These are phyloP conservation scores for Erebia aethiops DNA, from an alignment of 2,888 invertebrate species.

Conservation along the genomic window DNA sequence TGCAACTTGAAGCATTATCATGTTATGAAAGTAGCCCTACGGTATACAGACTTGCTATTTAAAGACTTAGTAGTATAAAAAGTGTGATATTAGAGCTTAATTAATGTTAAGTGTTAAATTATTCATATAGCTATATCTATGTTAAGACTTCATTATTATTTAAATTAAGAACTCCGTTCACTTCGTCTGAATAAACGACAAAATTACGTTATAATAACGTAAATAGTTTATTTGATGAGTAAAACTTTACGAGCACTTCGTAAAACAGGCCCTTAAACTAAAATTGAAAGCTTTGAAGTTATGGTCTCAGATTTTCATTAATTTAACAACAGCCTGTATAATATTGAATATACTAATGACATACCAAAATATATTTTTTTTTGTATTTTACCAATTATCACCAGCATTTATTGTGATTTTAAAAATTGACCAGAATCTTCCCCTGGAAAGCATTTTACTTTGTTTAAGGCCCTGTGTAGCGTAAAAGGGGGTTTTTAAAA, in stretches of 20 bases:
- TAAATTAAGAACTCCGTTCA: conserved; percentile 11
- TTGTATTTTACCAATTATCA: no score
- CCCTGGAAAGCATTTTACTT: background rate
- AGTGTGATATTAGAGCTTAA: conserved; percentile 77
- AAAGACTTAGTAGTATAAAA: conserved; percentile 45
- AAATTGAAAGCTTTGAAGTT: background rate
- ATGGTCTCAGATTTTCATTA: background rate
- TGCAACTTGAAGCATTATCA: conserved; percentile 60
- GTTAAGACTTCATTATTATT: conserved; percentile 13
- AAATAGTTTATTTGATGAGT: conserved; percentile 1
- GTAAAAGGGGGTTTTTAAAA: no score
- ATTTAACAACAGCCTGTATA: background rate
- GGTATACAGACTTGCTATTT: conserved; percentile 29
- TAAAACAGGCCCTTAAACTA: background rate
- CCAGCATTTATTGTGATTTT: no score
- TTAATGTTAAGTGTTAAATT: conserved; percentile 70
- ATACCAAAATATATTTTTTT: no score
- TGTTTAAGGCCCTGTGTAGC: no score
- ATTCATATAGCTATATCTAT: conserved; percentile 48
- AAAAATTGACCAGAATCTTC: background rate
- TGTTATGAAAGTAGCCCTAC: background rate
- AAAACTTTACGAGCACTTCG: conserved; percentile 4
- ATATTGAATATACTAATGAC: background rate
- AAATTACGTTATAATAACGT: background rate
- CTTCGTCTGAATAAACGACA: background rate